Base-by-base conservation (phyloP, 2,888 invertebrate genomes). In the Matsumyia berberina region DNA sequence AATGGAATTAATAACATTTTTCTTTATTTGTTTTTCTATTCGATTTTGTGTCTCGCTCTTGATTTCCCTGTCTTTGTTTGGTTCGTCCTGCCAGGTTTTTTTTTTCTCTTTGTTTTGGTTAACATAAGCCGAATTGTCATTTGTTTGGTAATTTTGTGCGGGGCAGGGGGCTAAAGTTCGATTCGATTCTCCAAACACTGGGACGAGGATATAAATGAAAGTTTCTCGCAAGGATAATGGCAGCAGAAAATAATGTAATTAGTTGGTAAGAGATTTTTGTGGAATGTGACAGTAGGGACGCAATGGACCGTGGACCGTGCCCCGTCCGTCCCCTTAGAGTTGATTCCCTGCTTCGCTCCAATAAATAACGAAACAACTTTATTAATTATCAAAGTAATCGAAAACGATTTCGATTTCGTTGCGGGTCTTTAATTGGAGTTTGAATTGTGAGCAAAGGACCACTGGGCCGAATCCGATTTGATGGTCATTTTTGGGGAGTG, bases 361-460 rank as follows among this genome's bases (percentile, higher is more conserved):
- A 66, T 66, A 74, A 74, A 74, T 66, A 66, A 46, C 62, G 53
- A 64, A 24, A 82, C 51, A 76, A 82, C 81, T 82, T 77, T 82
- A 82, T 76, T 77, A 81, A 70, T 81, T 81, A 81, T 57, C 76
- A 12, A 76, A 70, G 76, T 70, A 58, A 58, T 70, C 44, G 29
- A 76, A 81, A 81, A 35, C 24, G 60, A 81, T 64, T 74, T 66
- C 66, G 64, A 73, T 62, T 73, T 73, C 33, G 73, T 73, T 62
- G 60, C 73, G 53, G 62, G 39, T 60, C 49, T 60, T 72, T 72
- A 60, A 72, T 72, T 72, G 72, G 58, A 72, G 49, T 60, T 60
- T 49, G 60, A 37, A 58, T 49, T 46, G 44, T 53, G 37, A 24
- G 6, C 15, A 37, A n/a, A n/a, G 46, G 9, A 15, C 17, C n/a